These are phyloP conservation scores for Eufriesea mexicana DNA, from an alignment of 1,140 invertebrate species.

Conservation along the genomic window DNA sequence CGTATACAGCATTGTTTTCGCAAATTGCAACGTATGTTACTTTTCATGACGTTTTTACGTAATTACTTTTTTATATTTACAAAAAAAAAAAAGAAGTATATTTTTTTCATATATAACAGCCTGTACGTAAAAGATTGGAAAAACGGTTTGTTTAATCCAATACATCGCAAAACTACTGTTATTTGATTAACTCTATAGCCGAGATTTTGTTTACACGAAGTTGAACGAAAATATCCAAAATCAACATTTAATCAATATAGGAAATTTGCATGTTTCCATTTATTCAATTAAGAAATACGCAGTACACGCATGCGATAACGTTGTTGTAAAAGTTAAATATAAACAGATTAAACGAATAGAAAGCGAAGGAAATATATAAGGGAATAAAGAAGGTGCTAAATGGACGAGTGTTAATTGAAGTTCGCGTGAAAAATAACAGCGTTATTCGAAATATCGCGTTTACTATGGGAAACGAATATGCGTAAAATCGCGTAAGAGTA, in stretches of 20 bases:
- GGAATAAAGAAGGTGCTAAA: not conserved
- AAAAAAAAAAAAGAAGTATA: not conserved
- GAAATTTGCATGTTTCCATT: slow-evolving; percentile 10
- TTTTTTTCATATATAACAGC: not conserved
- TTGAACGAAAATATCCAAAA: slow-evolving; percentile 6
- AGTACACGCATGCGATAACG: not conserved
- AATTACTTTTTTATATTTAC: not conserved
- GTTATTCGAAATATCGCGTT: not conserved
- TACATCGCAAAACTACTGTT: not conserved
- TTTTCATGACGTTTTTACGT: not conserved
- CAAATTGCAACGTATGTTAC: too few species aligned
- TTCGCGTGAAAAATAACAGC: too few species aligned
- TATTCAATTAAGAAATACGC: not conserved
- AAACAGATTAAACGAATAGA: not conserved
- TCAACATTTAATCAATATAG: slow-evolving; percentile 2
- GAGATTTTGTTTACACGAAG: not conserved
- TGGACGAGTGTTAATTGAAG: not conserved
- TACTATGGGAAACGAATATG: not conserved
- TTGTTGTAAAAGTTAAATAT: not conserved
- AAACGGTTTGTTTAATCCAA: not conserved
- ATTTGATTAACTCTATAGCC: slow-evolving; percentile 1
- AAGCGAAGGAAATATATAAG: too few species aligned
- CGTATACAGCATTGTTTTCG: not conserved
- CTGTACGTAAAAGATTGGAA: not conserved
- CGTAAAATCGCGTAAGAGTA: too few species aligned